Evolutionary conservation across 53 echinoderm and acorn worm species (phyloP), one percentile per base, ranked within the genome.

Genomic region (Echinarachnius parma): DNA sequence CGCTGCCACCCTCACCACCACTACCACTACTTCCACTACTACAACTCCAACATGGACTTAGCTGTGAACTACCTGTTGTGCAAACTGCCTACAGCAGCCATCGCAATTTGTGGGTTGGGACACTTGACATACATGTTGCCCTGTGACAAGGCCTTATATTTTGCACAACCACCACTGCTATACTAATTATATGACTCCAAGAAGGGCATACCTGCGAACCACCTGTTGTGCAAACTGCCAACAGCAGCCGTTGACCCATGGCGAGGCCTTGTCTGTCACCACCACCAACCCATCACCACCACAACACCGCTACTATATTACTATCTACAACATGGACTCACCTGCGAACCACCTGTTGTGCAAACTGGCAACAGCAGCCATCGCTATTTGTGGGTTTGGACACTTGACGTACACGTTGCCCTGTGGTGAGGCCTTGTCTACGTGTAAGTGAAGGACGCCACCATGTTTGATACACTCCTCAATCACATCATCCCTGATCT

Each of bases 301-400:
- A 42, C 14, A 42, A 42, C 14, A 14, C 42, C 7, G 42, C 7
- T 42, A 42, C 7, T 7, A 42, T 11, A 27, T 50, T n/a, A n/a
- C n/a, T n/a, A n/a, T n/a, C n/a, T n/a, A n/a, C n/a, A n/a, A 28
- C 11, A 9, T 3, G 11, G 4, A 35, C 83, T 55, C 34, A 96
- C 96, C 96, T 80, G 96, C 96, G 77, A 96, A 96, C 96, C 96
- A 96, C 57, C 96, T 81, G 25, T 91, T 88, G 62, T 96, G 96
- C 20, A 96, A 61, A 26, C 78, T 79, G 54, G 69, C 83, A 60
- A 96, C 85, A 1, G 96, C 91, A 24, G 90, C 90, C 24, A 86
- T 68, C n/a, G 96, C 96, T 34, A 87, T 59, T 45, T 81, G 84
- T 5, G 87, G 44, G 19, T 60, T 91, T 8, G 96, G 90, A 48